Base-by-base conservation (phyloP, 2,888 invertebrate genomes). In the Acleris sparsana region DNA sequence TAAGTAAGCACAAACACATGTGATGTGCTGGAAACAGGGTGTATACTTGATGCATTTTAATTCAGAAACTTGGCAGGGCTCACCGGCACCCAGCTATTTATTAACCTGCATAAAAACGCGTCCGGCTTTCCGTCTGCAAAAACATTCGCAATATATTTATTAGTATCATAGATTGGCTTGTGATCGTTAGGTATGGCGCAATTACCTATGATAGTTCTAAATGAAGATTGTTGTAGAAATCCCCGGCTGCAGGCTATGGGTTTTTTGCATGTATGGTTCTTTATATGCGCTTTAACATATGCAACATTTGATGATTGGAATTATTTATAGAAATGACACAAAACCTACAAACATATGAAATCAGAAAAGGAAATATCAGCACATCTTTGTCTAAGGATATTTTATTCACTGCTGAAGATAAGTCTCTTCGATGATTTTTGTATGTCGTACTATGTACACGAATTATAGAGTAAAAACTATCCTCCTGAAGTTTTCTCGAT, bases 1-100 rank as follows among this genome's bases (percentile, higher is more conserved):
- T 39, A 39, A 39, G 39, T 39, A 4, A 13, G 39, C 39, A 39
- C 13, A 39, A 39, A 39, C 39, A 39, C 39, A 13, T 39, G 39
- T 39, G 39, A 13, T 39, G 39, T 13, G 39, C 13, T 39, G 39
- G 39, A 11, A 39, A 39, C 56, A 22, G 55, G 13, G 48, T 61
- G 60, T 65, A 55, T 65, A 65, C 55, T 65, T 61, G 55, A 49
- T 64, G 64, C 64, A 60, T 64, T 64, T 64, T 55, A 64, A 65
- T 65, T 60, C 65, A 51, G 60, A 65, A 61, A 60, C 55, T 65
- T 65, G 65, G 65, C 65, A 65, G 60, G 60, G 51, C 55, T 65
- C 49, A n/a, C 65, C 56, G 65, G 60, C 49, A 39, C 39, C 39
- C 4, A 39, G 9, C 0, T 39, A 39, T 13, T 39, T 39, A 3